These are phyloP conservation scores for Aegypius monachus DNA, from an alignment of 2,113 vertebrate species.

Conservation along the genomic window DNA sequence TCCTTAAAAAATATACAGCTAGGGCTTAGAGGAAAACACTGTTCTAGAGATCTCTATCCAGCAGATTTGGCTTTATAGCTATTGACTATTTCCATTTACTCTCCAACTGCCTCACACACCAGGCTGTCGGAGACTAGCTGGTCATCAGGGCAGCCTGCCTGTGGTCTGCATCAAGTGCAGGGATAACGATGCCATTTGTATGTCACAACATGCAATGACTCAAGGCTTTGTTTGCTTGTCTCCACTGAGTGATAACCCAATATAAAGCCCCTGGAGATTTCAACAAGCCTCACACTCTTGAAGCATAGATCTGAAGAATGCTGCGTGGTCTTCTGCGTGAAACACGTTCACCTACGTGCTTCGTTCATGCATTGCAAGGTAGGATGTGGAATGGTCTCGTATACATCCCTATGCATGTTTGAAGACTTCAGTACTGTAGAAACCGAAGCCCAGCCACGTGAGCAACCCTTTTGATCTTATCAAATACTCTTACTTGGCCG, in stretches of 20 bases:
- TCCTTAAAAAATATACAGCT: not conserved
- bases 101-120: not conserved
- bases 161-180: not conserved
- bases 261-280: not conserved
- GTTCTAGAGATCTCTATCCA: not conserved
- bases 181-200: not conserved
- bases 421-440: not conserved
- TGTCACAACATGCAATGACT: not conserved
- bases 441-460: accelerated
- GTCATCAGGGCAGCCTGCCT: not conserved
- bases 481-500: not conserved
- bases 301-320: not conserved
- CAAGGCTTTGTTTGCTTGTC: not conserved
- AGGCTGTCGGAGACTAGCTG: not conserved
- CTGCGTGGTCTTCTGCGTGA: not conserved
- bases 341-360: not conserved
- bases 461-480: not conserved
- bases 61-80: not conserved
- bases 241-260: not conserved
- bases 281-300: not conserved
- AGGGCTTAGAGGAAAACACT: not conserved
- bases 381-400: not conserved
- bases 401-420: not conserved
- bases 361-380: not conserved
- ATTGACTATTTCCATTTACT: not conserved